Percentiles rank a stretch among this genome's conserved stretches.
Evolutionary conservation across 2,888 invertebrate genomes (phyloP).

Genomic region (Erebia epiphron): DNA sequence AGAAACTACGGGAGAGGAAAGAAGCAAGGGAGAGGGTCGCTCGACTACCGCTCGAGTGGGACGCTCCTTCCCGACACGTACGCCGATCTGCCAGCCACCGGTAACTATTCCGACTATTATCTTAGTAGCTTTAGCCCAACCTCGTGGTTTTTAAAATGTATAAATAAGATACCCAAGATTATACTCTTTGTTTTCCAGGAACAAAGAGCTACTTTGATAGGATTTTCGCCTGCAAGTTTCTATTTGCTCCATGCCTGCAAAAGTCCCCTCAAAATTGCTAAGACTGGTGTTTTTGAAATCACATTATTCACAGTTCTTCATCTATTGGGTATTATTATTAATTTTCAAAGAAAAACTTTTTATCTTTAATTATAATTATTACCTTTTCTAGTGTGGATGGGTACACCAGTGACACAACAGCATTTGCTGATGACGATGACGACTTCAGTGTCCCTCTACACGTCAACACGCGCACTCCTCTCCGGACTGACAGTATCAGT

Average conservation of each 20-base stretch:
- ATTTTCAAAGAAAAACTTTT: too few relatives aligned
- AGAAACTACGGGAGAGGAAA: slow-evolving; percentile 89
- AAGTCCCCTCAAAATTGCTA: too few relatives aligned
- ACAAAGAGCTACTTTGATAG: too few relatives aligned
- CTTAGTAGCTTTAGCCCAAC: too few relatives aligned
- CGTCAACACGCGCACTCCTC: slow-evolving; percentile 83
- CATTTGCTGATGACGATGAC: slow-evolving; percentile 89
- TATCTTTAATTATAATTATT: neutral
- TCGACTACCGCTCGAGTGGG: slow-evolving; percentile 87
- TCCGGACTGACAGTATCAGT: slow-evolving; percentile 71
- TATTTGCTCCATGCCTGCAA: too few relatives aligned
- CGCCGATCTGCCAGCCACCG: slow-evolving; percentile 80
- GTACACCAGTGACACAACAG: slow-evolving; percentile 90
- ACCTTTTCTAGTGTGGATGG: slow-evolving; percentile 84
- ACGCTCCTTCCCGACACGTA: slow-evolving; percentile 72
- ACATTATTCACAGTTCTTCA: too few relatives aligned
- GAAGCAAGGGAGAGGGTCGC: slow-evolving; percentile 89
- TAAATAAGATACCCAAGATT: too few relatives aligned
- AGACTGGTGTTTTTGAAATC: too few relatives aligned
- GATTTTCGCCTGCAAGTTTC: too few relatives aligned
- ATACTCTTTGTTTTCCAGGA: too few relatives aligned
- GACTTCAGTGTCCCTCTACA: slow-evolving; percentile 87
- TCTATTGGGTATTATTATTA: too few relatives aligned
- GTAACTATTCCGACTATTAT: slow-evolving; percentile 46
- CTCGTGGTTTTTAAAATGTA: too few relatives aligned